Percentiles rank a stretch among this genome's conserved stretches.
These are phyloP conservation scores for Molorchus minor DNA, from an alignment of 2,888 invertebrate genomes.

Conservation along the genomic window DNA sequence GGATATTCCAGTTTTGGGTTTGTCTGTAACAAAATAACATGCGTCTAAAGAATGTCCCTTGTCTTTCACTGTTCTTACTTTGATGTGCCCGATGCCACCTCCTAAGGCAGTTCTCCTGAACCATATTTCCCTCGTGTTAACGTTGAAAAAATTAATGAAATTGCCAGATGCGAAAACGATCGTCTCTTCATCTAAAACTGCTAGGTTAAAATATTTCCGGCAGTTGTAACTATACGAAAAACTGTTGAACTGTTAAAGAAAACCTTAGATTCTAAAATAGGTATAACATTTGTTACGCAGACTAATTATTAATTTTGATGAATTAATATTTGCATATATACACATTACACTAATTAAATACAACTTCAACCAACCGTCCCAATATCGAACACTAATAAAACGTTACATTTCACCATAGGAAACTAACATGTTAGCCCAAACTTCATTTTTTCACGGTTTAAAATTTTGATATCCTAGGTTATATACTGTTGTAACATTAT, in stretches of 20 bases:
- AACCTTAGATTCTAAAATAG: too few relatives aligned
- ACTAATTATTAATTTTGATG: too few relatives aligned
- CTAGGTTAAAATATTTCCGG: conserved; percentile 80
- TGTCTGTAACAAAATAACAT: conserved; percentile 44
- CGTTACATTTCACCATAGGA: not conserved
- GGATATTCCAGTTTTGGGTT: conserved; percentile 69
- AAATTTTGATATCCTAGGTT: too few relatives aligned
- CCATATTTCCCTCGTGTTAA: conserved; percentile 70
- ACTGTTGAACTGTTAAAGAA: conserved; percentile 62
- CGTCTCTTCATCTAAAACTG: conserved; percentile 77
- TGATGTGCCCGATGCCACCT: conserved; percentile 82
- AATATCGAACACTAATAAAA: not conserved
- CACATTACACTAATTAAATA: not conserved
- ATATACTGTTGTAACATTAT: too few relatives aligned
- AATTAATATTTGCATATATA: too few relatives aligned
- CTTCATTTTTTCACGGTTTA: too few relatives aligned
- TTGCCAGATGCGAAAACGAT: conserved; percentile 85
- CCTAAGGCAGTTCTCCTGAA: conserved; percentile 81
- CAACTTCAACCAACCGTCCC: not conserved
- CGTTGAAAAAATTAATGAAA: conserved; percentile 78
- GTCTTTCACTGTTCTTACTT: conserved; percentile 63
- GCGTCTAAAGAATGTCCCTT: not conserved
- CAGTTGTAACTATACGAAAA: conserved; percentile 90
- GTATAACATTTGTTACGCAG: too few relatives aligned
- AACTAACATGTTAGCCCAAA: not conserved